phyloP scores from a whole-genome alignment of 2,113 vertebrate genomes.

The Melanerpes aurifrons region DNA sequence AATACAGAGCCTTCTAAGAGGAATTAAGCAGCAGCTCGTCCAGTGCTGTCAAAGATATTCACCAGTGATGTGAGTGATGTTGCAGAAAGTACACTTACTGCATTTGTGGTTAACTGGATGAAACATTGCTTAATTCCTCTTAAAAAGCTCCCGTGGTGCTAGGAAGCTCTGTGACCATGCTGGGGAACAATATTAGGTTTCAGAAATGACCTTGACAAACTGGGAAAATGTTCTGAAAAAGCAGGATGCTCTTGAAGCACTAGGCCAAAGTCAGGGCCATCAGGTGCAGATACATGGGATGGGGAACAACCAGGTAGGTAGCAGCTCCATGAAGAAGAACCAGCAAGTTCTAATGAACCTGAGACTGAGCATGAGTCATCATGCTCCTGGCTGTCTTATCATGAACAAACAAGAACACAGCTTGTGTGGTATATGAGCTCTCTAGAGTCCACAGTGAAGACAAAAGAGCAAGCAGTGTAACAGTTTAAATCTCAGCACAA shows the following conservation, averaged over 20 bases:
- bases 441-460: neutral
- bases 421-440: too few relatives aligned
- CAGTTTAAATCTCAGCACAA: neutral
- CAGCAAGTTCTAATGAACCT: neutral
- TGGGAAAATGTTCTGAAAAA: neutral
- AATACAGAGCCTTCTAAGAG: rapidly evolving
- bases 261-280: neutral
- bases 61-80: neutral
- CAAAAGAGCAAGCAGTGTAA: neutral
- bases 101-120: neutral
- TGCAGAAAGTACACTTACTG: rapidly evolving
- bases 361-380: neutral
- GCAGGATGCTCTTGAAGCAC: neutral
- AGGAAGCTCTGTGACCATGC: neutral
- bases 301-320: neutral
- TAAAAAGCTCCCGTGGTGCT: neutral
- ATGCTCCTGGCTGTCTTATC: neutral
- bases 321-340: neutral
- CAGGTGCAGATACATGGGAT: neutral
- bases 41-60: neutral
- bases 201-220: neutral
- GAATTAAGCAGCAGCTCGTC: rapidly evolving
- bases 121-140: too few relatives aligned
- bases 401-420: neutral
- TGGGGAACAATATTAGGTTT: neutral